phyloP scores from a whole-genome alignment of 1,140 invertebrate genomes.

The Adoxophyes honmai region DNA sequence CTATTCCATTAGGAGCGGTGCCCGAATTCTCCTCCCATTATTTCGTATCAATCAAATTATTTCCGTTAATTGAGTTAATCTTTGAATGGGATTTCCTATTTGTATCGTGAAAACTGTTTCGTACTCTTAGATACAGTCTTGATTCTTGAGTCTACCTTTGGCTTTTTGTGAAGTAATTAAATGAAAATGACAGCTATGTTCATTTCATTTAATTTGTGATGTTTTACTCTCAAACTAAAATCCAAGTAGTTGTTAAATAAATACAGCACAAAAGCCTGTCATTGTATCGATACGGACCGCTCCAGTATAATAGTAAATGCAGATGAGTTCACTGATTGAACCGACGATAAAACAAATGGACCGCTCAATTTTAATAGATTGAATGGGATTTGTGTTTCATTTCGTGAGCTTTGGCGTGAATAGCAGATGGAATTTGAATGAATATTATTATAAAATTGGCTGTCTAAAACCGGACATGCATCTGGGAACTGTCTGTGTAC shows the following conservation, averaged over 20 bases:
- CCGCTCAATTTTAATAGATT: slow-evolving; percentile 69
- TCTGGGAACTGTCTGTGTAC: slow-evolving; percentile 15
- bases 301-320: background rate
- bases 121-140: background rate
- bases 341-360: slow-evolving; percentile 68
- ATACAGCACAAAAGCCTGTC: background rate
- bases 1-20: slow-evolving; percentile 22
- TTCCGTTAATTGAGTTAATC: slow-evolving; percentile 19
- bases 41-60: slow-evolving; percentile 39
- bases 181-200: too few species aligned
- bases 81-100: slow-evolving; percentile 15
- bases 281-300: background rate
- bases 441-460: slow-evolving; percentile 22
- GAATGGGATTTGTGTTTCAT: slow-evolving; percentile 69
- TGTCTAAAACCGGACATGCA: slow-evolving; percentile 29
- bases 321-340: slow-evolving; percentile 49
- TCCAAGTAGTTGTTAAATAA: too few species aligned
- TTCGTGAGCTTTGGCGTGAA: slow-evolving; percentile 47
- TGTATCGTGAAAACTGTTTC: background rate
- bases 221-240: too few species aligned
- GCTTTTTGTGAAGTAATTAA: too few species aligned
- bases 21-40: slow-evolving; percentile 27
- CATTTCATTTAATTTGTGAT: too few species aligned
- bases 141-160: background rate
- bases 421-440: slow-evolving; percentile 25